Evolutionary conservation across 2,797 vertebrate genomes (phyloP).

Genomic region (Dermochelys coriacea): DNA sequence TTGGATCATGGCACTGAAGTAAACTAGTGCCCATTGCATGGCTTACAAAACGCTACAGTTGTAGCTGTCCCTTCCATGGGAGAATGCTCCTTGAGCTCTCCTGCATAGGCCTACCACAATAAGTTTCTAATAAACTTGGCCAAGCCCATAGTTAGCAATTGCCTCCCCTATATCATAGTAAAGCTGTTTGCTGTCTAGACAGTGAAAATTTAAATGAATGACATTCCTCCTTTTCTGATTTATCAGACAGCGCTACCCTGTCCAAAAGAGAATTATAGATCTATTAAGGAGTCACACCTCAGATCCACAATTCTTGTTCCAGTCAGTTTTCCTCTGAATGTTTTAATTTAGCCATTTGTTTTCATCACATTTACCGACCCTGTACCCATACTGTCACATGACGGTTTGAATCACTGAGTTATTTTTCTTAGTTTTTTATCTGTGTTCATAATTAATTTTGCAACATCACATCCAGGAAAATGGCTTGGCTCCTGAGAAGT

Average conservation of each 20-base stretch:
- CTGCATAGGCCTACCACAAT: rapidly evolving
- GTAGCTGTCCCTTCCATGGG: neutral
- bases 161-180: neutral
- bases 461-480: neutral
- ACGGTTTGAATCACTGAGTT: neutral
- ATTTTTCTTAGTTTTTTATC: slow-evolving; percentile 15
- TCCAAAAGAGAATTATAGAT: neutral
- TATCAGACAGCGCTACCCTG: neutral
- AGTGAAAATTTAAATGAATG: neutral
- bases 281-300: neutral
- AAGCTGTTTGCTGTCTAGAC: neutral
- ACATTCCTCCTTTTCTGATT: neutral
- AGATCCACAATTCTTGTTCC: neutral
- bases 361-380: neutral
- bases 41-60: neutral
- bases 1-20: too few relatives aligned
- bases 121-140: too few relatives aligned
- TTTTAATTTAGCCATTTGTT: neutral
- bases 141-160: neutral
- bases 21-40: too few relatives aligned
- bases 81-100: neutral
- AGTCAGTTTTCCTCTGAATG: neutral
- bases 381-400: neutral
- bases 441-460: slow-evolving; percentile 12
- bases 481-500: neutral